Evolutionary conservation across 1,140 invertebrate species (phyloP).

Genomic region (Eulimnadia texana): DNA sequence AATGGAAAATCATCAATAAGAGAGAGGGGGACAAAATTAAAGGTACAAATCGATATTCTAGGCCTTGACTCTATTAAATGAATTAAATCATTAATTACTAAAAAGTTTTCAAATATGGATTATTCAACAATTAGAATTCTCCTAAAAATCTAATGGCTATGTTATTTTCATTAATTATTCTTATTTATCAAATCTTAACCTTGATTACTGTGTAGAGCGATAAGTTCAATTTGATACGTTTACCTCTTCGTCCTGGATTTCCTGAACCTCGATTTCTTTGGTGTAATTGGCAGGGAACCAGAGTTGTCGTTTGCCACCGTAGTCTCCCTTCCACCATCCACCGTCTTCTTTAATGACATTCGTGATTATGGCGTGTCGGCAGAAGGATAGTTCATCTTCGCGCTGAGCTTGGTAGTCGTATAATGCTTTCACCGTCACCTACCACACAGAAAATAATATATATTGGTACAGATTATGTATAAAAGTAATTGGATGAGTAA

Average conservation of each 20-base stretch:
- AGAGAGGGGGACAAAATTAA: no score
- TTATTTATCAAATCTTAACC: no score
- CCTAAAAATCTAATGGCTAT: no score
- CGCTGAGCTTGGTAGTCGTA: conserved; percentile 71
- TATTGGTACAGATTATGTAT: not conserved
- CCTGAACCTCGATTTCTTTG: conserved; percentile 56
- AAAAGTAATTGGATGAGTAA: not conserved
- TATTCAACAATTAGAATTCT: no score
- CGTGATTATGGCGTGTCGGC: conserved; percentile 85
- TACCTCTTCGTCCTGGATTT: conserved; percentile 42
- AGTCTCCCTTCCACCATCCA: conserved; percentile 91
- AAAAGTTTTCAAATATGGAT: no score
- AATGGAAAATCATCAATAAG: no score
- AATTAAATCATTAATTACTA: no score
- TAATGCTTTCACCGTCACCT: conserved; percentile 68
- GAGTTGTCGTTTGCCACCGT: conserved; percentile 74
- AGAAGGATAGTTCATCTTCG: conserved; percentile 83
- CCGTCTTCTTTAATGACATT: conserved; percentile 75
- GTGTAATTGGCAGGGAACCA: conserved; percentile 93
- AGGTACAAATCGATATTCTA: no score
- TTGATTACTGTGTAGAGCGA: no score
- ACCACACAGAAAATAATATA: conserved; percentile 7
- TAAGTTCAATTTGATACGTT: no score
- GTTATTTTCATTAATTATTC: no score
- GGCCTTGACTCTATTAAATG: no score